phyloP scores from a whole-genome alignment of 2,113 vertebrate genomes.

The Oryctolagus cuniculus region mOryCun1.1 NC_091445.1:60886001-60886500 shows the following conservation, averaged over 20 bases:
- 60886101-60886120: not conserved
- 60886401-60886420: not conserved
- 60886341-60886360: not conserved
- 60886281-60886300: not conserved
- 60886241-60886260: slow-evolving; percentile 45
- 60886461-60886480: not conserved
- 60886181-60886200: slow-evolving; percentile 43
- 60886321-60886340: not conserved
- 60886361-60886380: slow-evolving; percentile 25
- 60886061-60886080: not conserved
- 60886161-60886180: slow-evolving; percentile 41
- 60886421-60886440: not conserved
- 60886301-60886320: not conserved
- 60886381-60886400: not conserved
- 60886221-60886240: not conserved
- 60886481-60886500: not conserved
- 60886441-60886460: slow-evolving; percentile 5
- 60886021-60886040: not conserved
- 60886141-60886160: slow-evolving; percentile 59
- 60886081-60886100: not conserved
- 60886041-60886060: not conserved
- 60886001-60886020: not conserved
- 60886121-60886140: slow-evolving; percentile 15
- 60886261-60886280: not conserved
- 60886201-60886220: slow-evolving; percentile 32